Percentiles rank a stretch among this genome's conserved stretches.
These are phyloP conservation scores for Callaeas wilsoni DNA, from an alignment of 2,113 vertebrate genomes.

Conservation along the genomic window DNA sequence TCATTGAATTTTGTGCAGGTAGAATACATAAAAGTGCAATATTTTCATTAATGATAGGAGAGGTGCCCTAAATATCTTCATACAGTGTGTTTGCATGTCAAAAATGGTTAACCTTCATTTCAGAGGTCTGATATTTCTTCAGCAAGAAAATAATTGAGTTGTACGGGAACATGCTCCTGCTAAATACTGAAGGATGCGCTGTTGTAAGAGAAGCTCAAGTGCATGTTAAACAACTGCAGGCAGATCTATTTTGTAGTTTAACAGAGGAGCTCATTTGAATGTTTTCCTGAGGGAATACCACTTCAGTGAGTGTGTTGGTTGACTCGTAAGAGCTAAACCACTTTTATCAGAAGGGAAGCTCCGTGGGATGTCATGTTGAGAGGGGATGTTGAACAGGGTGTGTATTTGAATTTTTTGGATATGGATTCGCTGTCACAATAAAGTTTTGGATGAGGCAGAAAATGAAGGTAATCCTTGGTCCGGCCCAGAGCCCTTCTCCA, in stretches of 20 bases:
- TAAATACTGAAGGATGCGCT: neutral
- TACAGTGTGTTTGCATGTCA: neutral
- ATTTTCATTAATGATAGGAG: neutral
- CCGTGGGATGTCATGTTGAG: neutral
- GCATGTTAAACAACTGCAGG: neutral
- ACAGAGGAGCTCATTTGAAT: neutral
- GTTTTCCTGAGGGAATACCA: neutral
- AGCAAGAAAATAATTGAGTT: neutral
- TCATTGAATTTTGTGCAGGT: neutral
- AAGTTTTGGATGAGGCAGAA: neutral
- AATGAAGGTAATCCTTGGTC: neutral
- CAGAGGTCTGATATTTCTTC: neutral
- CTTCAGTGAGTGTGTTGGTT: neutral
- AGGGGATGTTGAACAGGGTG: neutral
- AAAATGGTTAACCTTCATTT: neutral
- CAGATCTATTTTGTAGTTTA: neutral
- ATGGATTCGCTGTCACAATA: accelerated
- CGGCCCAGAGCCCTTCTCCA: neutral
- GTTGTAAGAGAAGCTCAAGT: neutral
- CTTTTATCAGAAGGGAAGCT: neutral
- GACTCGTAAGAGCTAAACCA: neutral
- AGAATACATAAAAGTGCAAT: neutral
- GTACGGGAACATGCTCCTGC: neutral
- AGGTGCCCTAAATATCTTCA: neutral
- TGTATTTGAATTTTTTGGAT: neutral